Evolutionary conservation across 2,797 vertebrate species (phyloP).

Genomic region (Acestrorhynchus altus): DNA sequence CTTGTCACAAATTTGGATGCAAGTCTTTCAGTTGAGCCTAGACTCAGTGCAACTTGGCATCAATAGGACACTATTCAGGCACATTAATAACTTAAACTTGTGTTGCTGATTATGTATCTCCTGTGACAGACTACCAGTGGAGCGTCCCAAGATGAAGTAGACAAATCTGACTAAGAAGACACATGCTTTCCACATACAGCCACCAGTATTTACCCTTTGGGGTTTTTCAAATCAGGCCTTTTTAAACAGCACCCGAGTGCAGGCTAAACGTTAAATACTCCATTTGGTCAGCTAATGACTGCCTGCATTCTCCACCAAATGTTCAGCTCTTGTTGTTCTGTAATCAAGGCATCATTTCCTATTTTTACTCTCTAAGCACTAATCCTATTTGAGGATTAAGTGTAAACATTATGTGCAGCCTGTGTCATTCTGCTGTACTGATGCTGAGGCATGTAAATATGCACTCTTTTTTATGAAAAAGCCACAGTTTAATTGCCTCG

Average conservation of each 20-base stretch:
- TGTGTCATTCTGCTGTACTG: constrained; percentile 33
- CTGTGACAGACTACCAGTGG: constrained; percentile 40
- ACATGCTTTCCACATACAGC: constrained; percentile 53
- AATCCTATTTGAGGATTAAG: constrained; percentile 56
- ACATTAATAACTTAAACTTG: constrained; percentile 27
- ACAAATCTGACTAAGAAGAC: constrained; percentile 43
- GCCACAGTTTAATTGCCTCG: constrained; percentile 58
- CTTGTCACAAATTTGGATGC: constrained; percentile 5
- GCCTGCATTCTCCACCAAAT: constrained; percentile 51
- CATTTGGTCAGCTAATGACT: constrained; percentile 59
- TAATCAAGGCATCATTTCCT: constrained; percentile 61
- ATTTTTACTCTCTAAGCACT: constrained; percentile 48
- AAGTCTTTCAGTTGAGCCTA: not conserved
- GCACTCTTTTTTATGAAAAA: constrained; percentile 47
- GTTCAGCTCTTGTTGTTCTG: constrained; percentile 54
- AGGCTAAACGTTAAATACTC: constrained; percentile 44
- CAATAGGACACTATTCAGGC: constrained; percentile 25
- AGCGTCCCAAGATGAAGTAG: constrained; percentile 24
- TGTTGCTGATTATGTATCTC: constrained; percentile 38
- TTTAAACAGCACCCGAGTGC: constrained; percentile 57
- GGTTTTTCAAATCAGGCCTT: constrained; percentile 55
- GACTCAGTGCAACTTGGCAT: constrained; percentile 33
- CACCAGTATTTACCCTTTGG: constrained; percentile 51
- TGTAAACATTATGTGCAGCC: constrained; percentile 59
- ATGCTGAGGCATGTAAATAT: constrained; percentile 52